Evolutionary conservation across 2,888 invertebrate species (phyloP).

Genomic region (Caenorhabditis imperialis): DNA sequence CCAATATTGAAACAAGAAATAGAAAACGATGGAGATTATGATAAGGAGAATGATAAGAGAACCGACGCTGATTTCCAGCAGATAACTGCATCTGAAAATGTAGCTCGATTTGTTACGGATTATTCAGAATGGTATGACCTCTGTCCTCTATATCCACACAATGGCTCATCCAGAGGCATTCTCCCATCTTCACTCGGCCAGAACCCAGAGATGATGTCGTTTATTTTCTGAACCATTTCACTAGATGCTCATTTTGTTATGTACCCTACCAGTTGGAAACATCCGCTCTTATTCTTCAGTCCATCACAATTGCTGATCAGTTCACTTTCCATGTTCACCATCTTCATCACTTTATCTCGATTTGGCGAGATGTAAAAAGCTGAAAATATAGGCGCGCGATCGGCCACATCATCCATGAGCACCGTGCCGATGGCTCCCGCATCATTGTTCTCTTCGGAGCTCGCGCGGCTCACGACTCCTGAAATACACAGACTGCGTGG

Average conservation of each 20-base stretch:
- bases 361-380: constrained; percentile 76
- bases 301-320: constrained; percentile 73
- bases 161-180: constrained; percentile 74
- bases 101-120: neutral
- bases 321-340: constrained; percentile 74
- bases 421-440: constrained; percentile 69
- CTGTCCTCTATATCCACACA: constrained; percentile 73
- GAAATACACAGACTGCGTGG: neutral
- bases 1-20: constrained; percentile 43
- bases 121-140: no score
- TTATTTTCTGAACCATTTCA: constrained; percentile 62
- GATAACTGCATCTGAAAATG: constrained; percentile 65
- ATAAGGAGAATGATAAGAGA: constrained; percentile 57
- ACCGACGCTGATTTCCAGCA: constrained; percentile 70
- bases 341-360: constrained; percentile 73
- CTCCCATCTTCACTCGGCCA: constrained; percentile 74
- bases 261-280: constrained; percentile 70
- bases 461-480: constrained; percentile 47
- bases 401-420: constrained; percentile 76
- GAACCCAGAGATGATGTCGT: constrained; percentile 74
- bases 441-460: constrained; percentile 39
- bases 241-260: neutral
- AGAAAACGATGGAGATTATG: constrained; percentile 48
- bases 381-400: constrained; percentile 75
- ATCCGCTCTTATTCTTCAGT: constrained; percentile 70